These are phyloP conservation scores for Tachina fera DNA, from an alignment of 2,888 invertebrate genomes.

Conservation along the genomic window DNA sequence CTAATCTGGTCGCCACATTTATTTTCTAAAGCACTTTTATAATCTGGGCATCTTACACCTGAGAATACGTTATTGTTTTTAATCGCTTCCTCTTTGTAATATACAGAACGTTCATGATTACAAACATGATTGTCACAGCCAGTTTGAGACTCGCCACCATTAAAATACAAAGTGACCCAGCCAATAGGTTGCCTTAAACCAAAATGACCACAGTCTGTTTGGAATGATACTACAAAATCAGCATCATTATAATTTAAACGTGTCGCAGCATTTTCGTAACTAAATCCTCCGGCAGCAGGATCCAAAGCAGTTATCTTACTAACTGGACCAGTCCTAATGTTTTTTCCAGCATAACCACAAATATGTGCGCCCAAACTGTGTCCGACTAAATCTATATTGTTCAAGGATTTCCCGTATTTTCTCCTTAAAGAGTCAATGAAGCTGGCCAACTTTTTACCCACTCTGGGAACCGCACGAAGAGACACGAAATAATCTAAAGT, in stretches of 20 bases:
- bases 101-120: constrained; percentile 66
- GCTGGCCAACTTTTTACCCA: constrained; percentile 77
- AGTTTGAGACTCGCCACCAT: constrained; percentile 84
- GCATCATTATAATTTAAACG: constrained; percentile 78
- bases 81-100: too few relatives aligned
- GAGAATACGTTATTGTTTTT: too few relatives aligned
- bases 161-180: constrained; percentile 84
- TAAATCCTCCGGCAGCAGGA: constrained; percentile 79
- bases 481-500: constrained; percentile 85
- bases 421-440: constrained; percentile 82
- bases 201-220: constrained; percentile 78
- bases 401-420: constrained; percentile 83
- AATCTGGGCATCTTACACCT: too few relatives aligned
- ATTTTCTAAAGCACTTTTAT: too few relatives aligned
- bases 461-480: constrained; percentile 80
- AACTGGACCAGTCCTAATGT: constrained; percentile 84
- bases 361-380: constrained; percentile 86
- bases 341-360: constrained; percentile 85
- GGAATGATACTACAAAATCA: constrained; percentile 79
- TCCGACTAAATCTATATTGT: constrained; percentile 84
- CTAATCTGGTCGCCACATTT: too few relatives aligned
- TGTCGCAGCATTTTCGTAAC: constrained; percentile 73
- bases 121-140: constrained; percentile 82
- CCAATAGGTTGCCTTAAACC: constrained; percentile 80
- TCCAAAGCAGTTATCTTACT: constrained; percentile 84